A percentile compares a stretch with the other conserved stretches of the same genome.
phyloP scores from a whole-genome alignment of 2,888 invertebrate genomes.

The Cataglyphis cursor region DNA sequence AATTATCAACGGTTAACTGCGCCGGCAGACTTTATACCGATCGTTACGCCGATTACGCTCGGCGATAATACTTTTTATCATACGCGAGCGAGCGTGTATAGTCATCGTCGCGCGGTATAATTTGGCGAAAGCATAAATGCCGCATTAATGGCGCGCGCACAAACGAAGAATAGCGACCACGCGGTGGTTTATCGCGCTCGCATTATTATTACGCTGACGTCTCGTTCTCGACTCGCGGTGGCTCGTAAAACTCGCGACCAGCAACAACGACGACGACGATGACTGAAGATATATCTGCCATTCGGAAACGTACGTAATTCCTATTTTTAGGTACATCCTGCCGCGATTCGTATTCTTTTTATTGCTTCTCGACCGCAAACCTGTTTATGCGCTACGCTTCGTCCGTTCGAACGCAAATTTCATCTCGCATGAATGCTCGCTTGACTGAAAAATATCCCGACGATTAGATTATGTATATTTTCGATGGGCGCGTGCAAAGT shows the following conservation, averaged over 20 bases:
- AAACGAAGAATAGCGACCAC: neutral
- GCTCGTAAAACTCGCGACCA: conserved; percentile 35
- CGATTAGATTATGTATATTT: neutral
- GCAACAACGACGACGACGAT: neutral
- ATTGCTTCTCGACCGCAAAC: conserved; percentile 10
- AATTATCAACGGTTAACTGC: conserved; percentile 41
- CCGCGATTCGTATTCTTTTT: conserved; percentile 13
- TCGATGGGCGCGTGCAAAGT: neutral
- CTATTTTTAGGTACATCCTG: conserved; percentile 9
- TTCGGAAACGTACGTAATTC: conserved; percentile 14
- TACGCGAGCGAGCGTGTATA: conserved; percentile 24
- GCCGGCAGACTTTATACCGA: conserved; percentile 31
- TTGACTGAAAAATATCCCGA: neutral
- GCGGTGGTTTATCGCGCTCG: conserved; percentile 26
- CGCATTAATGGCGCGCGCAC: conserved; percentile 29
- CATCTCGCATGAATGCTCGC: neutral
- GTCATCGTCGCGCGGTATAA: conserved; percentile 26
- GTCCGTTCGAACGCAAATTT: neutral
- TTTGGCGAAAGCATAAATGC: conserved; percentile 51
- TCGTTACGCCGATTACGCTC: conserved; percentile 50
- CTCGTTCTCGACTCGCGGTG: neutral
- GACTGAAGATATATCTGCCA: neutral
- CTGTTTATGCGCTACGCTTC: neutral
- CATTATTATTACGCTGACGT: conserved; percentile 2
- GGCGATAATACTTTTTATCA: conserved; percentile 48